A percentile compares a stretch with the other conserved stretches of the same genome.
phyloP scores from a whole-genome alignment of 2,113 vertebrate genomes.

The Vimba vimba region DNA sequence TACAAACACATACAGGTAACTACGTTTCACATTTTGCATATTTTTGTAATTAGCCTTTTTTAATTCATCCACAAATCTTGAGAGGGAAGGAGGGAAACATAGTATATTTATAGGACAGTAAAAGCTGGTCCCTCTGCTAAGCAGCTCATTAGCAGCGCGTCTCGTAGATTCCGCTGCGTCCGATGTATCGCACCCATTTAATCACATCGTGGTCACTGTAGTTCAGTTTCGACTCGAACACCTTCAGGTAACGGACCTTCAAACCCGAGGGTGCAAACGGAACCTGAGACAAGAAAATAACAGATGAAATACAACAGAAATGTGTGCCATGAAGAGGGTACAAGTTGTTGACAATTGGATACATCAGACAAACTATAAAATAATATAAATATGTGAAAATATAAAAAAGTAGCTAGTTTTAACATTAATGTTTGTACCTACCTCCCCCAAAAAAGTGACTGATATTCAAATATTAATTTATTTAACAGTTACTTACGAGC shows the following conservation, averaged over 20 bases:
- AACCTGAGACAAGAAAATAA: conserved; percentile 75
- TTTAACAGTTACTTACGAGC: too few species aligned
- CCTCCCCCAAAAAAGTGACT: not conserved
- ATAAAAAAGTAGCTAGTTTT: not conserved
- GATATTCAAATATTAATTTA: too few species aligned
- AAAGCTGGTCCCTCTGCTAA: conserved; percentile 5
- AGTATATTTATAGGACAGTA: conserved; percentile 17
- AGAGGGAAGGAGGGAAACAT: conserved; percentile 22
- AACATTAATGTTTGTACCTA: not conserved
- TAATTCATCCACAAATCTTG: conserved; percentile 65
- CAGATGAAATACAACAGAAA: not conserved
- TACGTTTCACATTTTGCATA: conserved; percentile 74
- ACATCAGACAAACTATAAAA: not conserved
- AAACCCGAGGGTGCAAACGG: conserved; percentile 97
- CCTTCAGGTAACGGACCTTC: conserved; percentile 99
- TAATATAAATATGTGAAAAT: not conserved
- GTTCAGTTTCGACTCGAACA: conserved; percentile 99
- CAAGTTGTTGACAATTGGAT: not conserved
- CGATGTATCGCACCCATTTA: conserved; percentile 99
- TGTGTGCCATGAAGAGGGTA: not conserved
- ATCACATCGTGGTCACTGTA: conserved; percentile 99
- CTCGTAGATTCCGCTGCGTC: conserved; percentile 98
- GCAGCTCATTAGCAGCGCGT: conserved; percentile 76
- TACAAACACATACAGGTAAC: conserved; percentile 74
- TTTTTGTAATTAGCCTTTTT: conserved; percentile 62